Conservation (phyloP, 2,888 invertebrate species). For the Drosophila demipolita region DNA sequence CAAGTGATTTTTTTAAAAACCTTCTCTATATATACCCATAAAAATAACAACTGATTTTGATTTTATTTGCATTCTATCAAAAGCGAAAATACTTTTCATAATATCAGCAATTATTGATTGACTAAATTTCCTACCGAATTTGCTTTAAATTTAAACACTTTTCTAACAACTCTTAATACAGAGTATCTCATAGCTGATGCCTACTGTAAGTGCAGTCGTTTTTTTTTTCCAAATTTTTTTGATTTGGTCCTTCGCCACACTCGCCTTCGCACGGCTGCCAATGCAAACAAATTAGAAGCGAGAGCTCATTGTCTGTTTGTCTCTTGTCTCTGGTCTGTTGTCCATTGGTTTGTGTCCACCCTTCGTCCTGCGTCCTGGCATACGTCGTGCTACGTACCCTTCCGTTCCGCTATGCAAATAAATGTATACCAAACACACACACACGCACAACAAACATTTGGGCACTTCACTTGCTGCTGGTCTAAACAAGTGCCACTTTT, state of each 20-base stretch:
- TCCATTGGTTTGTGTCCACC: slow-evolving; percentile 11
- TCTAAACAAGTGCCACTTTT: slow-evolving; percentile 70
- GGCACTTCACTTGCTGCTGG: slow-evolving; percentile 57
- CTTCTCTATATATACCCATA: no score
- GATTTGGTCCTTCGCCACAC: slow-evolving; percentile 42
- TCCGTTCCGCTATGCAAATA: slow-evolving; percentile 73
- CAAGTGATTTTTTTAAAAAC: not conserved
- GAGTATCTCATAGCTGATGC: slow-evolving; percentile 19
- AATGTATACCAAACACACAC: slow-evolving; percentile 44
- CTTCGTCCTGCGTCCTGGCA: slow-evolving; percentile 6
- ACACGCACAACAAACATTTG: slow-evolving; percentile 58
- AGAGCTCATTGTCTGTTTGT: slow-evolving; percentile 53
- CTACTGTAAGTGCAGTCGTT: not conserved
- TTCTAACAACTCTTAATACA: not conserved
- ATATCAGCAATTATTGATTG: not conserved
- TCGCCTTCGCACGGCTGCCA: slow-evolving; percentile 58
- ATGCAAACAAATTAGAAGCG: slow-evolving; percentile 74
- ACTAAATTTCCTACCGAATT: not conserved
- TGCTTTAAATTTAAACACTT: not conserved
- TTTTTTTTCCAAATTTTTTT: slow-evolving; percentile 14
- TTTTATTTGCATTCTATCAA: no score
- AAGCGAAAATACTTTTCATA: not conserved
- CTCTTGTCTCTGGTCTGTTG: slow-evolving; percentile 29
- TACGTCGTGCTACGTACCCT: slow-evolving; percentile 47
- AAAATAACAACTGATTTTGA: not conserved